Conservation (phyloP, 2,888 invertebrate genomes). For the Cryptocheilus praepositus region DNA sequence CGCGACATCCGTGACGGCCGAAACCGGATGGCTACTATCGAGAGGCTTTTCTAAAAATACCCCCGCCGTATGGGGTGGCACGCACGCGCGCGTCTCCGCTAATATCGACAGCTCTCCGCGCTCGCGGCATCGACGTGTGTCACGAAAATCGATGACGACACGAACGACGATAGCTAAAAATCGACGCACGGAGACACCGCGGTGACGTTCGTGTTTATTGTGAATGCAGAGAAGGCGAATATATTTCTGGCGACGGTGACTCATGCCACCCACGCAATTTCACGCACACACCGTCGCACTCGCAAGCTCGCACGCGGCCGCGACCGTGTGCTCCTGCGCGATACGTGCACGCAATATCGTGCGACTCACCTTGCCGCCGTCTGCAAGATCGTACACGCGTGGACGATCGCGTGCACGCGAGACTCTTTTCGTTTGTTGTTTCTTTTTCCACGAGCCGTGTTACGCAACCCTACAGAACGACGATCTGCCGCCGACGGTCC, state of each 20-base stretch:
- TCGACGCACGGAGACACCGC: constrained; percentile 37
- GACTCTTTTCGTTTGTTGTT: constrained; percentile 11
- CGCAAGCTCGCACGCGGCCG: constrained; percentile 43
- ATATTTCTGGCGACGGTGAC: constrained; percentile 68
- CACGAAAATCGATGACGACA: constrained; percentile 37
- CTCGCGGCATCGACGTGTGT: constrained; percentile 20
- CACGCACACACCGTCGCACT: constrained; percentile 21
- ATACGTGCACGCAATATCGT: constrained; percentile 43
- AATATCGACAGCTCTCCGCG: too few relatives aligned
- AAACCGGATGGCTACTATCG: too few relatives aligned
- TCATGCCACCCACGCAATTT: constrained; percentile 68
- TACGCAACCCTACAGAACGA: background rate
- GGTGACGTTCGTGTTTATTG: constrained; percentile 63
- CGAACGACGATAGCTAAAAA: constrained; percentile 33
- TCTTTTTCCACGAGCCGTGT: background rate
- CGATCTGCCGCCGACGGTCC: too few relatives aligned
- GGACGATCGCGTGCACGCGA: too few relatives aligned
- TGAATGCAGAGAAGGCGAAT: constrained; percentile 56
- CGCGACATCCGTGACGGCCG: too few relatives aligned
- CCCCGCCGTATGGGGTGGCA: too few relatives aligned
- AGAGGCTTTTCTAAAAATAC: too few relatives aligned
- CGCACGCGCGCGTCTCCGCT: too few relatives aligned
- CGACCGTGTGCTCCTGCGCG: constrained; percentile 40
- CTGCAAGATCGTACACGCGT: constrained; percentile 13
- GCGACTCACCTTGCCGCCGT: constrained; percentile 34